Percentiles rank a stretch among this genome's conserved stretches.
phyloP scores from a whole-genome alignment of 92 coral and sea anemone genomes.

The Desmophyllum pertusum region DNA sequence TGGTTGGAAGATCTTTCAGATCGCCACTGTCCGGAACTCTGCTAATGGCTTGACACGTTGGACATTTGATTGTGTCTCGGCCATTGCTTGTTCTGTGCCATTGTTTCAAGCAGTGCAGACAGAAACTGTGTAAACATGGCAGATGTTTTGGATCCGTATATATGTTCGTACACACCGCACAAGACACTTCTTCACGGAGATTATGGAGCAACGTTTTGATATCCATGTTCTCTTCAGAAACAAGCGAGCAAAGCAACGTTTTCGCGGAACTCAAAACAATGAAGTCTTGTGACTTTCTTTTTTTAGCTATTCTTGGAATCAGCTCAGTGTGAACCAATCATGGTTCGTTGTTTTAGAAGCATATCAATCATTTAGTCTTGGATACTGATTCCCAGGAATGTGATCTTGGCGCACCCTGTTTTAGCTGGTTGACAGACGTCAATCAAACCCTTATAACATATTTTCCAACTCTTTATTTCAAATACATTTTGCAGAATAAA shows the following conservation, averaged over 20 bases:
- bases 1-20: slow-evolving; percentile 7
- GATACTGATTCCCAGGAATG: neutral
- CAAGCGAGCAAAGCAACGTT: neutral
- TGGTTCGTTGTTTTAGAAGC: neutral
- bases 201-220: neutral
- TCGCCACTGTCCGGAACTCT: neutral
- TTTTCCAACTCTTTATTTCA: too few relatives aligned
- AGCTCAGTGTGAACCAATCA: neutral
- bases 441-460: too few relatives aligned
- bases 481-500: too few relatives aligned
- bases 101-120: neutral
- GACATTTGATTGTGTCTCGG: neutral
- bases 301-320: neutral
- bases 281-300: neutral
- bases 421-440: neutral
- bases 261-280: neutral
- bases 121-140: neutral
- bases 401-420: neutral
- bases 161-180: neutral
- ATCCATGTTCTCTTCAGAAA: neutral
- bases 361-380: too few relatives aligned
- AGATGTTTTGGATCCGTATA: neutral
- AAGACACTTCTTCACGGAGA: neutral
- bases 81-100: neutral
- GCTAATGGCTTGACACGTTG: neutral